Evolutionary conservation across 2,888 invertebrate genomes (phyloP), one percentile per base, ranked within the genome.

Genomic region (Sylvicola cinctus): DNA sequence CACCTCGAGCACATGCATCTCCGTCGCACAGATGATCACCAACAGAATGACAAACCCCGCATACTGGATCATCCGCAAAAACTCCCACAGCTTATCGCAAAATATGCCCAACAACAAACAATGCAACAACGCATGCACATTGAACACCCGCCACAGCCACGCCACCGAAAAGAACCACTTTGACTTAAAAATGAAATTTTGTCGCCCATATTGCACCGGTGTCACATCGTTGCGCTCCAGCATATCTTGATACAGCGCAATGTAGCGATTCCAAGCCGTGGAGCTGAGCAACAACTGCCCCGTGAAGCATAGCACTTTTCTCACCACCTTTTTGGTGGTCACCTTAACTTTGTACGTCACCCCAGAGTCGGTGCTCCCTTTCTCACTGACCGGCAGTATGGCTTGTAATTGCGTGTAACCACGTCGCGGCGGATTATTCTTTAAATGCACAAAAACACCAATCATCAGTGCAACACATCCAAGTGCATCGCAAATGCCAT

Each of bases 181-280:
- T n/a, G 78, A 78, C 43, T 67, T 68, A 45, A 83, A 74, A 32
- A 73, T 63, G 23, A 57, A 52, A 42, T 68, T 66, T 50, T 69
- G 69, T 29, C 67, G 60, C 31, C 55, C 50, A 26, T 59, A 54
- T 40, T 70, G 60, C 17, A 62, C 60, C 12, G 63, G 60, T n/a
- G 61, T 61, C 0, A 62, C 61, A 41, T 62, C 57, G 36, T 66
- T 66, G 17, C 68, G 66, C 47, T 84, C 83, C 23, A 85, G 50
- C 46, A 81, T 56, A 44, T 78, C 70, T 45, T 83, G 80, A 48
- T 81, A 85, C 4, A 76, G 55, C 32, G 74, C 74, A 44, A 85
- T 80, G 46, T 81, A 83, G 17, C 81, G 67, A 58, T 85, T 84
- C 85, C 85, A 85, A 7, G 75, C 73, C 35, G 75, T 59, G 1